Evolutionary conservation across 2,797 vertebrate species (phyloP), one percentile per base, ranked within the genome.

Genomic region (Myoxocephalus aenaeus): DNA sequence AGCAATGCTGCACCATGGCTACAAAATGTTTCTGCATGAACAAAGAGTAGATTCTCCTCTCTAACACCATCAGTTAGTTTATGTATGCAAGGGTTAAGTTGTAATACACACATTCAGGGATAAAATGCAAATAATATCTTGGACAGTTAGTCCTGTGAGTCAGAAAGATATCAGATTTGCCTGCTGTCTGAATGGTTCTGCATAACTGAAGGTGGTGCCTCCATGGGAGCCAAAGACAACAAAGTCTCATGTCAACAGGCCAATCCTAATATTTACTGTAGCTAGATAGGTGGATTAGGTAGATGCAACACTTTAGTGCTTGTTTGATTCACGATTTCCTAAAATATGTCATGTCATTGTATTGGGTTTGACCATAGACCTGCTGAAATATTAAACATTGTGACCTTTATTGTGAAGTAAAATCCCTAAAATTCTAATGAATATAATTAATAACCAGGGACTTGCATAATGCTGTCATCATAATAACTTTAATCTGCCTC

Each of bases 151-250:
- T 54, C 0, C 18, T 64, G n/a, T 50, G 32, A 40, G 76, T 56
- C 44, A 54, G 22, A 71, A 32, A 51, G 50, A 32, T 11, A 40
- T 29, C 20, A 8, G 2, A 73, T 61, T 51, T 40, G 15, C 59
- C 54, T 69, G 14, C 34, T 15, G 34, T 27, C 38, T 78, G 44
- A 73, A 67, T 68, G 20, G 29, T 48, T 81, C 34, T 63, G 44
- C 57, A 22, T 25, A 32, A 20, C 7, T 73, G 51, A 18, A 36
- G 34, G 1, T 50, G 1, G 22, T 34, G 22, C 63, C 63, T 71
- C 76, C 56, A 70, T 65, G 50, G 46, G 12, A 70, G 50, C 20
- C n/a, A 27, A 70, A 78, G 17, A 65, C 68, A 79, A 80, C 58
- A 65, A 57, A 38, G 40, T 70, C 5, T 75, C 53, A 59, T 59